Percentiles rank a stretch among this genome's conserved stretches.
phyloP scores from a whole-genome alignment of 2,888 invertebrate genomes.

The Rotaria magnacalcarata region DNA sequence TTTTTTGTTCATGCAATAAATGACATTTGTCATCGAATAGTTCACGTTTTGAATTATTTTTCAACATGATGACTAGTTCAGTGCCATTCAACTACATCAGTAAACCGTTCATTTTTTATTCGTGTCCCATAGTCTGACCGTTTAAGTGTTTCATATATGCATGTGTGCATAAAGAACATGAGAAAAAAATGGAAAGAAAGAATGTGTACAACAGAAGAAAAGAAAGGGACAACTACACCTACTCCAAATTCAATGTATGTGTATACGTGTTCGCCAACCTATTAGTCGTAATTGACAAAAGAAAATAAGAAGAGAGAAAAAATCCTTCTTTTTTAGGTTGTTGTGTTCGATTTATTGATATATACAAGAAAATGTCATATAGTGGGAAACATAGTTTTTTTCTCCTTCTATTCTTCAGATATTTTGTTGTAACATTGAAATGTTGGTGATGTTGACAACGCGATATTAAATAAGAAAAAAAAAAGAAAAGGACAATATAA shows the following conservation, averaged over 20 bases:
- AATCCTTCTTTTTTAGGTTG: not conserved
- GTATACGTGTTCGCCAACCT: slow-evolving; percentile 22
- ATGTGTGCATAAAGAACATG: slow-evolving; percentile 30
- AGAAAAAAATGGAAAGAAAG: slow-evolving; percentile 3
- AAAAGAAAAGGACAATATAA: not conserved
- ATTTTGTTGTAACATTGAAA: not conserved
- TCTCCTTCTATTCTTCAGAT: not conserved
- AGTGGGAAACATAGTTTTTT: not conserved
- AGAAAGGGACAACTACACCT: slow-evolving; percentile 29
- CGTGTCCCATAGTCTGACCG: slow-evolving; percentile 23
- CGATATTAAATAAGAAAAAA: not conserved
- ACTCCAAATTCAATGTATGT: slow-evolving; percentile 28
- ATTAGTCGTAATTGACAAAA: slow-evolving; percentile 34
- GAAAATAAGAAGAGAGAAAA: not conserved
- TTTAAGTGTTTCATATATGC: slow-evolving; percentile 31
- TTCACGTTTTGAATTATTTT: slow-evolving; percentile 22
- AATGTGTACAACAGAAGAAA: slow-evolving; percentile 7
- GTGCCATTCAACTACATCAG: not conserved
- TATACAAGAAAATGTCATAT: not conserved
- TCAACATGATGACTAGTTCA: slow-evolving; percentile 15
- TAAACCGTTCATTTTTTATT: slow-evolving; percentile 12
- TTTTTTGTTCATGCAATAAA: slow-evolving; percentile 19
- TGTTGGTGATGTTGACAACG: not conserved
- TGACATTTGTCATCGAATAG: slow-evolving; percentile 17
- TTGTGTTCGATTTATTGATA: not conserved